Conservation (phyloP, 2,888 invertebrate species). For the Lasioglossum vierecki region DNA sequence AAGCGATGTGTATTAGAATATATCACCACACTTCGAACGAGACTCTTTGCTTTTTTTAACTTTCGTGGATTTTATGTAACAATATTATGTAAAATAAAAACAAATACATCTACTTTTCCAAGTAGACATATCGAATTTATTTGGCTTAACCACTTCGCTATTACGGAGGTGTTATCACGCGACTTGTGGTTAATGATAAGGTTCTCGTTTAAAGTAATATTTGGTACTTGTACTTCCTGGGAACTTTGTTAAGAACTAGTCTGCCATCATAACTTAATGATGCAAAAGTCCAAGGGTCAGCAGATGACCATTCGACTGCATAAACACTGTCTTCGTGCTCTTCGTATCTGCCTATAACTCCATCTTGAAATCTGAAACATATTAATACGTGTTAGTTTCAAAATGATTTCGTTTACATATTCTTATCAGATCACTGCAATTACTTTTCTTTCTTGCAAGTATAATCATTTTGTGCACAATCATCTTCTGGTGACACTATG, state of each 20-base stretch:
- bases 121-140: conserved; percentile 46
- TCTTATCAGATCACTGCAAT: conserved; percentile 52
- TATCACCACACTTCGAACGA: neutral
- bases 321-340: conserved; percentile 99
- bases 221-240: conserved; percentile 97
- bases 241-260: conserved; percentile 96
- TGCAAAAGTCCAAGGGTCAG: conserved; percentile 99
- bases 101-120: conserved; percentile 64
- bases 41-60: conserved; percentile 6
- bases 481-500: conserved; percentile 84
- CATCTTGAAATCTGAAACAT: conserved; percentile 89
- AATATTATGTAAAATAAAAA: conserved; percentile 5
- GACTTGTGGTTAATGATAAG: conserved; percentile 4
- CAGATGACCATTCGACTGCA: conserved; percentile 98
- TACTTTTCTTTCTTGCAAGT: conserved; percentile 84
- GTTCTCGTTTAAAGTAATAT: conserved; percentile 88
- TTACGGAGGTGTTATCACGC: no score
- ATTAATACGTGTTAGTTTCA: neutral
- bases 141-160: no score
- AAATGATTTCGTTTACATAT: neutral
- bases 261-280: conserved; percentile 98
- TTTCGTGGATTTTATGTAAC: neutral
- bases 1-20: neutral
- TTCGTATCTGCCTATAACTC: conserved; percentile 95
- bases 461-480: conserved; percentile 83